phyloP scores from a whole-genome alignment of 2,888 invertebrate genomes.

The Lycaena phlaeas region DNA sequence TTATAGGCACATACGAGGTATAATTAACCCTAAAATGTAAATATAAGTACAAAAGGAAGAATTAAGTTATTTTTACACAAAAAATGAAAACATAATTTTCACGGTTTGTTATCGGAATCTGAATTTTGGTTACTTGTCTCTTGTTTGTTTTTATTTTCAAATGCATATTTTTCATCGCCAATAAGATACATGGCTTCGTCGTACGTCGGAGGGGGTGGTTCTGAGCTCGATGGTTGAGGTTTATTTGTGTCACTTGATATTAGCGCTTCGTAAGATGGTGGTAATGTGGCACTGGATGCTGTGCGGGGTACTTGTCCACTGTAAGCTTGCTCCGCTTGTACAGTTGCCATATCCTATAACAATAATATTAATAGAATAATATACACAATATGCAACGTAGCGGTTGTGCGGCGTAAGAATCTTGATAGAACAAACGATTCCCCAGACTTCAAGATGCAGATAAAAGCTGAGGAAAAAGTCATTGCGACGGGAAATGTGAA shows the following conservation, averaged over 20 bases:
- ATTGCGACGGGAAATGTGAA: no score
- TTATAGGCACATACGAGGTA: constrained; percentile 65
- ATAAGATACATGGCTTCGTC: constrained; percentile 76
- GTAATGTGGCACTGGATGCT: constrained; percentile 72
- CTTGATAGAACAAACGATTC: no score
- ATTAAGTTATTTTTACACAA: constrained; percentile 50
- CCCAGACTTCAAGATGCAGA: no score
- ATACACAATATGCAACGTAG: no score
- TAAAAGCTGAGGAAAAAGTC: no score
- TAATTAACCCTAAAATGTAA: constrained; percentile 46
- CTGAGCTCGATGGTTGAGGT: constrained; percentile 63
- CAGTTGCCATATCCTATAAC: constrained; percentile 72
- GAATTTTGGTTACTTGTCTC: constrained; percentile 47
- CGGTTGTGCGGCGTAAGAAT: no score
- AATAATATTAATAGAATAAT: constrained; percentile 14
- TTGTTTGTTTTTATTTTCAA: constrained; percentile 46
- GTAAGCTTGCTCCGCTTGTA: constrained; percentile 69
- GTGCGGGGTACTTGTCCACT: constrained; percentile 66
- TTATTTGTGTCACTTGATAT: constrained; percentile 54
- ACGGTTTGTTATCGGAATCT: constrained; percentile 49
- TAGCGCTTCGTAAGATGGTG: constrained; percentile 76
- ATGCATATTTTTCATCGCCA: constrained; percentile 52
- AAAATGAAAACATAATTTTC: constrained; percentile 31
- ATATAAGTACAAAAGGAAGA: constrained; percentile 64
- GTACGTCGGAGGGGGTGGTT: constrained; percentile 75